Evolutionary conservation across 2,113 vertebrate genomes (phyloP), one percentile per base, ranked within the genome.

Genomic region (Pelecanoides urinatrix): DNA sequence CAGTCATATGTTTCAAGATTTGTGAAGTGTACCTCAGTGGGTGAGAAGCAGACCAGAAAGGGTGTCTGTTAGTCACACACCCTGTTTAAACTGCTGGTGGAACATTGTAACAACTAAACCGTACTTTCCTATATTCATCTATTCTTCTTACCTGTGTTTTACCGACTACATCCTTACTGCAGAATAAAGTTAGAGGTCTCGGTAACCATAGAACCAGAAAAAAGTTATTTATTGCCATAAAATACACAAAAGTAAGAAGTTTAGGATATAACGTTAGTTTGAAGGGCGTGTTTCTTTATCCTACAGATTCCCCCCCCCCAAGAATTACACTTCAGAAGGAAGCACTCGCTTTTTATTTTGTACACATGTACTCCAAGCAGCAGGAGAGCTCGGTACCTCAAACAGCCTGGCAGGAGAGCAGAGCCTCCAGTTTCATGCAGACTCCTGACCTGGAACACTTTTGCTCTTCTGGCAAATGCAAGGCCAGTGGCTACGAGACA

Each of bases 401-500:
- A 50, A 62, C 10, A 62, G 20, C 34, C 73, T 45, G 80, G 56
- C 80, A 94, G 65, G 13, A 89, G 23, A 55, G 7, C 86, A 78
- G 29, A 62, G 56, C n/a, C 72, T 92, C 84, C 42, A 25, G 17
- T 47, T 94, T 92, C 82, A 75, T 0, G 0, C 40, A 47, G 49
- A 22, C 34, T 49, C 49, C 67, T 88, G 89, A 89, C 61, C 47
- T 67, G 49, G 22, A 84, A 81, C 47, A 38, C 32, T 59, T 92
- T 1, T 66, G 55, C 44, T 81, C 55, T 74, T n/a, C 65, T 1
- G 0, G 83, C 52, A 94, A 80, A 74, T 0, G 0, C 55, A 59
- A 72, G 11, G 47, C 20, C 16, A 79, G 71, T 4, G 11, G 29
- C 75, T 83, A n/a, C 0, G 0, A 61, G 56, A 72, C 26, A 82